Evolutionary conservation across 1,140 invertebrate species (phyloP).

Genomic region (Tetranychus cinnabarinus): DNA sequence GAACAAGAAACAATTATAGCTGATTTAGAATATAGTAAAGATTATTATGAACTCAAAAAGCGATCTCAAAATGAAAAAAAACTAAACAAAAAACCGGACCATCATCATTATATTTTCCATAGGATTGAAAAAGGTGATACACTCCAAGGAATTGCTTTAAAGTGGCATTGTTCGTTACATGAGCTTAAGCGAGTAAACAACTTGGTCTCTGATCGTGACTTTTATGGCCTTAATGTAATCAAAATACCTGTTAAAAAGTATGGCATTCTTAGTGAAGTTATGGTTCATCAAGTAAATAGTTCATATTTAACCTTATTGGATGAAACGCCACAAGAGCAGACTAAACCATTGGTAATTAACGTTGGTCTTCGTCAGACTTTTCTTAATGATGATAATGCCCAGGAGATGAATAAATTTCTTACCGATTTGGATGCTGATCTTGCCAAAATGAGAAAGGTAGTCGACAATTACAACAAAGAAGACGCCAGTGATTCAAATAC

Average conservation of each 20-base stretch:
- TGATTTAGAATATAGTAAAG: too few species aligned
- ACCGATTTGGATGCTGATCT: slow-evolving; percentile 11
- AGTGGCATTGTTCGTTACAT: slow-evolving; percentile 61
- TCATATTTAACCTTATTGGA: not conserved
- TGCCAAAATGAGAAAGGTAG: slow-evolving; percentile 11
- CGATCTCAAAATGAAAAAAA: too few species aligned
- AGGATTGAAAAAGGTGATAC: slow-evolving; percentile 32
- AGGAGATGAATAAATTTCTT: slow-evolving; percentile 10
- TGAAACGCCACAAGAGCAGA: not conserved
- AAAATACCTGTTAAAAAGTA: slow-evolving; percentile 13
- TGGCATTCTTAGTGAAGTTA: slow-evolving; percentile 10
- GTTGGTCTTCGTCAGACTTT: slow-evolving; percentile 10
- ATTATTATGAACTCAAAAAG: too few species aligned
- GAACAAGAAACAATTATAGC: too few species aligned
- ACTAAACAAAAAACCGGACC: too few species aligned
- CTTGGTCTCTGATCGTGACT: slow-evolving; percentile 11
- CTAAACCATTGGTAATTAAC: slow-evolving; percentile 6
- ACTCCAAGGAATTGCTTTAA: slow-evolving; percentile 66
- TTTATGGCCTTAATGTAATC: slow-evolving; percentile 7
- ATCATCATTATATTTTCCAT: too few species aligned
- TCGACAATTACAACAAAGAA: not conserved
- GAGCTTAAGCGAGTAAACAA: slow-evolving; percentile 12
- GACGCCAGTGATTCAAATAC: too few species aligned
- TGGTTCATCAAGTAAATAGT: not conserved
- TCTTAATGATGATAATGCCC: slow-evolving; percentile 3